A percentile compares a stretch with the other conserved stretches of the same genome.
Conservation (phyloP, 2,888 invertebrate genomes). For the Clanis bilineata region DNA sequence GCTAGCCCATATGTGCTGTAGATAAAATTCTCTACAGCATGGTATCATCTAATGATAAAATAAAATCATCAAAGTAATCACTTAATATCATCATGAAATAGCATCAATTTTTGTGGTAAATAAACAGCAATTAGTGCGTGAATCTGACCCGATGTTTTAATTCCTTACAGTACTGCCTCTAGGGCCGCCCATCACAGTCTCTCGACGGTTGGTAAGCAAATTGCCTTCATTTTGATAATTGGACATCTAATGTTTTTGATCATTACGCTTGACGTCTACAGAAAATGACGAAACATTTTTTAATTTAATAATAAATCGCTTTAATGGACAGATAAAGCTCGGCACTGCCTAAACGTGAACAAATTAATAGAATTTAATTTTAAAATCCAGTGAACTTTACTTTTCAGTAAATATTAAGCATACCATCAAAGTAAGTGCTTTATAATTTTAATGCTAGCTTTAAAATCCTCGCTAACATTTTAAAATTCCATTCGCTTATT, state of each 20-base stretch:
- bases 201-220: slow-evolving; percentile 45
- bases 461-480: background rate
- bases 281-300: slow-evolving; percentile 33
- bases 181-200: slow-evolving; percentile 25
- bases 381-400: background rate
- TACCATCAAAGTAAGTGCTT: background rate
- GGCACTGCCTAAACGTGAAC: background rate
- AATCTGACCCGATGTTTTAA: background rate
- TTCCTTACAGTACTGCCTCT: slow-evolving; percentile 19
- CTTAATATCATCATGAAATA: no score
- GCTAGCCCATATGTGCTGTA: no score
- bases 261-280: slow-evolving; percentile 35
- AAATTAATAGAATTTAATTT: background rate
- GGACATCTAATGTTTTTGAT: slow-evolving; percentile 50
- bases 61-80: no score
- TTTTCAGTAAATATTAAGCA: background rate
- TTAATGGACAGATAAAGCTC: background rate
- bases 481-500: no score
- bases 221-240: slow-evolving; percentile 55
- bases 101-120: no score
- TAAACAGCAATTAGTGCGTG: background rate
- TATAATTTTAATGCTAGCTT: background rate
- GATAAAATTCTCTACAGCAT: no score
- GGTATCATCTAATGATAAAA: no score
- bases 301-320: slow-evolving; percentile 20